Percentiles rank a stretch among this genome's conserved stretches.
Conservation (phyloP, 2,888 invertebrate genomes). For the Marronus borbonicus region DNA sequence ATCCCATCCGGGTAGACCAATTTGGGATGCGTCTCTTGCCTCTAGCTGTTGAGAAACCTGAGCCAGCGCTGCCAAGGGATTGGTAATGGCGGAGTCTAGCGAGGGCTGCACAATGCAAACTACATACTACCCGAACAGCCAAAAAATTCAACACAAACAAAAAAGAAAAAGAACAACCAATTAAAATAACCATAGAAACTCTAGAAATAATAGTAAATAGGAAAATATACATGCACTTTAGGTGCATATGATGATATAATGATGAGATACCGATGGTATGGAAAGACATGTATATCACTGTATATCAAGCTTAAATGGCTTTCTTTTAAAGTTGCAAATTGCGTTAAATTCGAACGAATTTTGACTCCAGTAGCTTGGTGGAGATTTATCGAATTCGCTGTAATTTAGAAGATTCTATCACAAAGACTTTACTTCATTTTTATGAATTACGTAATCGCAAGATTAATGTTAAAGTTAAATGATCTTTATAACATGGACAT, state of each 20-base stretch:
- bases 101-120: constrained; percentile 67
- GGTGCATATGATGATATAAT: constrained; percentile 38
- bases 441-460: no score
- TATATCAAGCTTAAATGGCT: no score
- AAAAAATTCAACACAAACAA: constrained; percentile 59
- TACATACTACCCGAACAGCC: constrained; percentile 67
- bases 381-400: no score
- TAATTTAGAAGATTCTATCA: no score
- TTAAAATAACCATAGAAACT: neutral
- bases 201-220: neutral
- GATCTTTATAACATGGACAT: no score
- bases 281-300: no score
- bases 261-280: neutral
- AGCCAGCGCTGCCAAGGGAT: constrained; percentile 70
- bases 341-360: no score
- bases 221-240: constrained; percentile 50
- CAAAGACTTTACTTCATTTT: no score
- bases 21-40: constrained; percentile 64
- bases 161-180: constrained; percentile 18
- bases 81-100: constrained; percentile 68
- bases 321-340: no score
- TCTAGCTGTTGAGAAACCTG: constrained; percentile 70
- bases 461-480: no score
- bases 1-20: constrained; percentile 82
- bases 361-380: no score